Evolutionary conservation across 2,888 invertebrate genomes (phyloP), one percentile per base, ranked within the genome.

Genomic region (Drosophila cognata): DNA sequence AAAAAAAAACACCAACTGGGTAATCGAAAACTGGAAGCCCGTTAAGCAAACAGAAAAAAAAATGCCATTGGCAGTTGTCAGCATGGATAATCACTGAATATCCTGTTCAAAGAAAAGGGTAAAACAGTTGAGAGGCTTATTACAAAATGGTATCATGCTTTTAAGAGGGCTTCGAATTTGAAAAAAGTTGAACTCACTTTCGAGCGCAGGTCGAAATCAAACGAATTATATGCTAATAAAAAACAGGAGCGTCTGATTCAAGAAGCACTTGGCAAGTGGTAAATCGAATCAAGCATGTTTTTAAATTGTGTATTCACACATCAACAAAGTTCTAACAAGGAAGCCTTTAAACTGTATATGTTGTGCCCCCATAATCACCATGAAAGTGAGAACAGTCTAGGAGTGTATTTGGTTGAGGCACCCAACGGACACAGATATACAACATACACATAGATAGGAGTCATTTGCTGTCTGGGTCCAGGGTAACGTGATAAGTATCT

Each of bases 401-500:
- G 61, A 31, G 68, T 60, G 65, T 73, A 79, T 69, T 73, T 72
- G 73, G 68, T 31, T 59, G 57, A 46, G 65, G 31, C 56, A 65
- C 66, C 63, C 69, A 63, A 68, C 51, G 56, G 29, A 31, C 31
- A 36, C 18, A 50, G 13, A 25, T 50, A 36, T 38, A 57, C 55
- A 60, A n/a, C 41, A 58, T 31, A 58, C 41, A 62, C 65, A 55
- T 51, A 48, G 46, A 48, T 31, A 46, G 66, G 70, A 81, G 69
- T 87, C 79, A 81, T 84, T 84, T 89, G 68, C 35, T 35, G 63
- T 38, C 52, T 28, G 36, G 50, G 59, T 31, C 35, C 38, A 61
- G 61, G 72, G 86, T 77, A 79, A 72, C 46, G 56, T 72, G 69
- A 84, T 84, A 82, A 74, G 71, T 56, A 82, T 71, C 78, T 73